These are phyloP conservation scores for Nysson spinosus DNA, from an alignment of 2,888 invertebrate genomes.

Conservation along the genomic window DNA sequence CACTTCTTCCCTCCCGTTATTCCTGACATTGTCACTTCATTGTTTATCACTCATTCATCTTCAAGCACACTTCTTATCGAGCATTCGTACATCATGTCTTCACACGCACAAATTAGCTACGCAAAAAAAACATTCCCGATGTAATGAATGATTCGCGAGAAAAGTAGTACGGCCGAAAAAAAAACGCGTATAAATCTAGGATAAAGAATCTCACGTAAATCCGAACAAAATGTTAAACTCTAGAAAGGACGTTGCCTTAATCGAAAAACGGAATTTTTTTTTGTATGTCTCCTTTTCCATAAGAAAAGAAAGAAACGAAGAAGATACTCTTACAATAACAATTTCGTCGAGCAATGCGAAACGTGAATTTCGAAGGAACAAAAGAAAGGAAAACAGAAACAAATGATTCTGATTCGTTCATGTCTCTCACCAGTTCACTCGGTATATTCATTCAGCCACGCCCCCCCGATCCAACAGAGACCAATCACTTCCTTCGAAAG, in stretches of 20 bases:
- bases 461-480: conserved; percentile 1
- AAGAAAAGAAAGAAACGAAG: too few species aligned
- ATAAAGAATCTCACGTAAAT: conserved; percentile 32
- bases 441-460: not conserved
- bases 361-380: too few species aligned
- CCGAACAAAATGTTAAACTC: conserved; percentile 13
- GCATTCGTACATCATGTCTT: conserved; percentile 2
- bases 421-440: conserved; percentile 1
- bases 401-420: too few species aligned
- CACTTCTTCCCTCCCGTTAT: conserved; percentile 3
- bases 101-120: conserved; percentile 14
- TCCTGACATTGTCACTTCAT: conserved; percentile 11
- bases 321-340: too few species aligned
- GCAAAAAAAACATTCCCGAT: conserved; percentile 31
- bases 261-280: conserved; percentile 11
- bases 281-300: too few species aligned
- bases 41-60: conserved; percentile 6
- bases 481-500: not conserved
- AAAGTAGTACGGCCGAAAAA: conserved; percentile 49
- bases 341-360: too few species aligned
- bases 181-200: conserved; percentile 43
- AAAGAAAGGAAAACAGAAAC: too few species aligned
- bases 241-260: not conserved
- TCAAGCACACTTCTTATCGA: conserved; percentile 16
- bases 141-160: too few species aligned